Evolutionary conservation across 2,888 invertebrate species (phyloP).

Genomic region (Sinopyrophorus schimmeli): DNA sequence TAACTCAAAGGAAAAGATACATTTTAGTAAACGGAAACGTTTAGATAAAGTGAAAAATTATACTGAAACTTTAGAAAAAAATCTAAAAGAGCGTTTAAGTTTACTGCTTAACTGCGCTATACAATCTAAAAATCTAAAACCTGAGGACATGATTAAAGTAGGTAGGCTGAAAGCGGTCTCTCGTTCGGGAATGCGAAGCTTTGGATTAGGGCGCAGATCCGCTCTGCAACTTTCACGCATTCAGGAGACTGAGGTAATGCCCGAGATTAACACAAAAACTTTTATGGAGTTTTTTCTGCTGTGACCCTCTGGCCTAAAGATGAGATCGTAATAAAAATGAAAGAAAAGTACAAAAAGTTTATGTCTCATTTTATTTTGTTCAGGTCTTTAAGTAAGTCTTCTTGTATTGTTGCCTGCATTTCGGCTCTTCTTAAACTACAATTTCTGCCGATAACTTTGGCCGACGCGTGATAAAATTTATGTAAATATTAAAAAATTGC

Average conservation of each 20-base stretch:
- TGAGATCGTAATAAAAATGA: constrained; percentile 24
- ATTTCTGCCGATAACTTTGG: no score
- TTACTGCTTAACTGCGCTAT: constrained; percentile 29
- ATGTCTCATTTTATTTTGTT: constrained; percentile 15
- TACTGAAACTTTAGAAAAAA: constrained; percentile 21
- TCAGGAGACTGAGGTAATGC: constrained; percentile 30
- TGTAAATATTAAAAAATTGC: no score
- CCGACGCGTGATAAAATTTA: no score
- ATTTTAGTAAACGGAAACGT: constrained; percentile 18
- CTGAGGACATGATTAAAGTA: constrained; percentile 33
- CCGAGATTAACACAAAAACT: constrained; percentile 33
- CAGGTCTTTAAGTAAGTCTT: no score
- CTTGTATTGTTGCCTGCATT: no score
- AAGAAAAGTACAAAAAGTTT: constrained; percentile 14
- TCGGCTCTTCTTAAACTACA: no score
- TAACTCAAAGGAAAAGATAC: constrained; percentile 9
- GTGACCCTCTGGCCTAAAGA: constrained; percentile 27
- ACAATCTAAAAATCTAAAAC: constrained; percentile 30
- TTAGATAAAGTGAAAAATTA: constrained; percentile 26
- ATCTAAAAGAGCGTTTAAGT: constrained; percentile 27
- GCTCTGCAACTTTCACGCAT: constrained; percentile 30
- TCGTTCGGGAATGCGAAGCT: constrained; percentile 27
- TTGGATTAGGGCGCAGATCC: constrained; percentile 30
- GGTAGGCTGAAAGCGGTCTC: constrained; percentile 26
- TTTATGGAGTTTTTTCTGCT: constrained; percentile 30